These are phyloP conservation scores for Diarsia mendica DNA, from an alignment of 2,888 invertebrate genomes.

Conservation along the genomic window DNA sequence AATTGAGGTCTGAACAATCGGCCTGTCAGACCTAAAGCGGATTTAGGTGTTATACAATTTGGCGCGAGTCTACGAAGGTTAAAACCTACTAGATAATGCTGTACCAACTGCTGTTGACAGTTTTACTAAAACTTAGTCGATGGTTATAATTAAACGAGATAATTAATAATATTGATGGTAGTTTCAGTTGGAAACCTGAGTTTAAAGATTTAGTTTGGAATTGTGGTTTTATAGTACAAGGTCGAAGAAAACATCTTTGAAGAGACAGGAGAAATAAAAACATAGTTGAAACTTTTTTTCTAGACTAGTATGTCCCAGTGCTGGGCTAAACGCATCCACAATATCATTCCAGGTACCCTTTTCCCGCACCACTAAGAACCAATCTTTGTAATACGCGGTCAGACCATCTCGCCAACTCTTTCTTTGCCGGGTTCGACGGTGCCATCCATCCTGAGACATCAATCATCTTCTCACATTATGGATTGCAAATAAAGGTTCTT, in stretches of 20 bases:
- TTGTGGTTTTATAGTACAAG: not conserved
- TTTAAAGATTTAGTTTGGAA: slow-evolving; percentile 6
- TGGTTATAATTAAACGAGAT: slow-evolving; percentile 28
- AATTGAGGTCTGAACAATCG: not conserved
- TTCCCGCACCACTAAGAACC: too few relatives aligned
- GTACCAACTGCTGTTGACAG: slow-evolving; percentile 43
- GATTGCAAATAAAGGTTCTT: too few relatives aligned
- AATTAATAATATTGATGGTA: slow-evolving; percentile 39
- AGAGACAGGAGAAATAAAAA: not conserved
- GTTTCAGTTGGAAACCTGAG: not conserved
- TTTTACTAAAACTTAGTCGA: slow-evolving; percentile 47
- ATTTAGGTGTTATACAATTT: not conserved
- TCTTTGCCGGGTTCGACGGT: too few relatives aligned
- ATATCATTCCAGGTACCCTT: too few relatives aligned
- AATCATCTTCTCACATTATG: too few relatives aligned
- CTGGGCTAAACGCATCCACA: too few relatives aligned
- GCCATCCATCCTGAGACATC: too few relatives aligned
- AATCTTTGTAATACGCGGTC: too few relatives aligned
- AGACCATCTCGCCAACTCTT: too few relatives aligned
- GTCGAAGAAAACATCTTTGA: slow-evolving; percentile 7
- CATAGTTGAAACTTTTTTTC: too few relatives aligned
- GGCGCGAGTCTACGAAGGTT: not conserved
- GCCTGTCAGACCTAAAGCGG: not conserved
- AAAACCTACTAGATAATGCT: slow-evolving; percentile 21
- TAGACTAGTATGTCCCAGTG: too few relatives aligned